A percentile compares a stretch with the other conserved stretches of the same genome.
phyloP scores from a whole-genome alignment of 30 jellyfish, hydroid and myxozoan species.

The Pelagia noctiluca region DNA sequence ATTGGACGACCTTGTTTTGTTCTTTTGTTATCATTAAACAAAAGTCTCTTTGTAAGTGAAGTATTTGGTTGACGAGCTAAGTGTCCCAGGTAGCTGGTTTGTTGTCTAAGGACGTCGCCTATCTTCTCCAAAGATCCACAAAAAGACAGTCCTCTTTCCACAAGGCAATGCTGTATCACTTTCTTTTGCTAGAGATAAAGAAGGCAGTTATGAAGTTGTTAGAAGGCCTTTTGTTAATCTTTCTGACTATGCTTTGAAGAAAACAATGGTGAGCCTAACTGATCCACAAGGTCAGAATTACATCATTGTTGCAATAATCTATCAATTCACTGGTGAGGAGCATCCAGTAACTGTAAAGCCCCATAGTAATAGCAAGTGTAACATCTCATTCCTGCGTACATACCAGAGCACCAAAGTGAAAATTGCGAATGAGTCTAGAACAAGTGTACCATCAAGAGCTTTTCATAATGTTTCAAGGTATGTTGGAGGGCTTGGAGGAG shows the following conservation, averaged over 20 bases:
- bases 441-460: constrained; percentile 11
- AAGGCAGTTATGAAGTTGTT: constrained; percentile 10
- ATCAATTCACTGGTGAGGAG: constrained; percentile 17
- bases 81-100: no score
- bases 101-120: no score
- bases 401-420: constrained; percentile 32
- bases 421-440: neutral
- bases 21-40: no score
- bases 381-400: constrained; percentile 10
- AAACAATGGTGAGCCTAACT: constrained; percentile 10
- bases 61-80: no score
- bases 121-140: no score
- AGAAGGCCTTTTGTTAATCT: constrained; percentile 16
- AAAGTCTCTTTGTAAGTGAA: no score
- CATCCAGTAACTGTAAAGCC: neutral
- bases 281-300: neutral
- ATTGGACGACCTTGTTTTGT: no score
- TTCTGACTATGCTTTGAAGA: neutral
- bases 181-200: constrained; percentile 3
- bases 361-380: constrained; percentile 13
- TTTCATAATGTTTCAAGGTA: neutral
- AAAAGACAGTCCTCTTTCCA: no score
- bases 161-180: no score
- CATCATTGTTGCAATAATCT: neutral
- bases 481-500: neutral